Evolutionary conservation across 1,140 invertebrate genomes (phyloP).

Genomic region (Holotrichia oblita): DNA sequence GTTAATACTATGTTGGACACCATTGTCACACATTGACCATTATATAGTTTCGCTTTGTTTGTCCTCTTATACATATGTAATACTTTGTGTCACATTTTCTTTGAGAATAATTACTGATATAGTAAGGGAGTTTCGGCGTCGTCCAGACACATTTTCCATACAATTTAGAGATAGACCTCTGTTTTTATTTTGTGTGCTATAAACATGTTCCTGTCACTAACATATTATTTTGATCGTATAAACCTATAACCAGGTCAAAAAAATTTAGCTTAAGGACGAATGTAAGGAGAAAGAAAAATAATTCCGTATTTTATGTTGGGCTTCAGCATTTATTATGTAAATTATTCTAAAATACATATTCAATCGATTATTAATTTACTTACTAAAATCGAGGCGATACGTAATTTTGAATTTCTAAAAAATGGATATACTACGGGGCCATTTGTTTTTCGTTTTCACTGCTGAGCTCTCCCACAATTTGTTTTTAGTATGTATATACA

Average conservation of each 20-base stretch:
- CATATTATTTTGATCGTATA: not conserved
- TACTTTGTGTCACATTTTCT: too few relatives aligned
- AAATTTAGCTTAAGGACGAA: not conserved
- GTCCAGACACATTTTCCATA: too few relatives aligned
- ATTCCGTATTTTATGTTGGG: not conserved
- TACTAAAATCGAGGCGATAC: conserved; percentile 24
- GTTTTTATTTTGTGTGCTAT: too few relatives aligned
- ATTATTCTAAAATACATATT: conserved; percentile 33
- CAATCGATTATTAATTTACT: conserved; percentile 19
- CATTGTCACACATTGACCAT: too few relatives aligned
- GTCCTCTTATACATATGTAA: too few relatives aligned
- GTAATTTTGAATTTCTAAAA: conserved; percentile 20
- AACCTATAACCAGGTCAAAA: not conserved
- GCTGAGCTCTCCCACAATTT: not conserved
- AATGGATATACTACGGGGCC: conserved; percentile 17
- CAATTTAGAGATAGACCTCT: not conserved
- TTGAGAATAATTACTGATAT: too few relatives aligned
- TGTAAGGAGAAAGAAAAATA: not conserved
- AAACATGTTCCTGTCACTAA: not conserved
- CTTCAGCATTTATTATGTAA: conserved; percentile 30
- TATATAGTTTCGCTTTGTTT: too few relatives aligned
- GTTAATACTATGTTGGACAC: too few relatives aligned
- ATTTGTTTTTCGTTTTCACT: not conserved
- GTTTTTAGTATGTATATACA: not conserved
- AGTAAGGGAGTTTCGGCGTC: too few relatives aligned